Evolutionary conservation across 2,888 invertebrate species (phyloP), one percentile per base, ranked within the genome.

Genomic region (Meghimatium bilineatum): DNA sequence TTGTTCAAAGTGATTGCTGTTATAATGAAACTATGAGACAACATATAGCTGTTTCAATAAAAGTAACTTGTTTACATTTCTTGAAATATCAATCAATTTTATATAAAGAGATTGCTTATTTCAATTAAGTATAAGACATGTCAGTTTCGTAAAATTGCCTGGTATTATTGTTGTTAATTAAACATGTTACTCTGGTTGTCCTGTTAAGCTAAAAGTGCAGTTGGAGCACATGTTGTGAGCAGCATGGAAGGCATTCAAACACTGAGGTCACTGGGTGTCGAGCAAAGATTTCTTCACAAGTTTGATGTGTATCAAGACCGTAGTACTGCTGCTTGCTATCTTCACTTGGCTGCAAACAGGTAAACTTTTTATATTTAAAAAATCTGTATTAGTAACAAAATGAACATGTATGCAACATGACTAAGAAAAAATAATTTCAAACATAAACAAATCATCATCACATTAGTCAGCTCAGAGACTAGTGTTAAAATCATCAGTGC

Each of bases 261-360:
- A 8, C 83, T 90, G 49, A 86, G 90, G 36, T 86, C 89, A 1
- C 85, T 89, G 44, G 84, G 86, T 34, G 86, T 86, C 44, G 89
- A 90, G 83, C 89, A 90, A 83, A 82, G 89, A 12, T 89, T 90
- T 80, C 86, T 90, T 29, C 88, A 88, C 83, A 83, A 85, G 75
- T 90, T 89, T 86, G 89, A 92, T 78, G 86, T 89, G 44, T 89
- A 91, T 84, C 94, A 96, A 95, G 90, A 90, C 84, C 86, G 88
- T 12, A 90, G 90, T 84, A 91, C 91, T 17, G 89, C 91, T 14
- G 89, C 89, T 32, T 87, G 89, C 78, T 90, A 89, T 78, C 85
- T 90, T 56, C 88, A 89, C 79, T 82, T 91, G 63, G 89, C 89
- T 23, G 87, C 88, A 38, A 86, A 87, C 80, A 84, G 90, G 38